Evolutionary conservation across 2,113 vertebrate species (phyloP).

Genomic region (Lasiurus borealis): DNA sequence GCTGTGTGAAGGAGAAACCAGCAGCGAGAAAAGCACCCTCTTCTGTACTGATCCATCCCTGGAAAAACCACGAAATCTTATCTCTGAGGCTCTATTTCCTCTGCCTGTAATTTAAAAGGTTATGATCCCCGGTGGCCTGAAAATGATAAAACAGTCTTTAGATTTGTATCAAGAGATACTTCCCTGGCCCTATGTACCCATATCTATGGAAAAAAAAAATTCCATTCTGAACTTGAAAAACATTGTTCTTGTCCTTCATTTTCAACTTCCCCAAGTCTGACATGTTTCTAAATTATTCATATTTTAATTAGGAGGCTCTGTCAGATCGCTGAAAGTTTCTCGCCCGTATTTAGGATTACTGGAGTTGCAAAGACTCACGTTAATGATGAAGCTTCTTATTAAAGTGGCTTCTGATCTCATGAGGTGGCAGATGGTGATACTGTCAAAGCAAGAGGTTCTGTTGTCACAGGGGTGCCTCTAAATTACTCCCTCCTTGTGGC

Average conservation of each 20-base stretch:
- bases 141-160: neutral
- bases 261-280: neutral
- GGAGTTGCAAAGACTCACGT: neutral
- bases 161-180: neutral
- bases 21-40: accelerated
- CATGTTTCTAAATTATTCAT: constrained; percentile 1
- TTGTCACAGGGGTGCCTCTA: neutral
- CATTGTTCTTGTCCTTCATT: neutral
- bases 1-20: neutral
- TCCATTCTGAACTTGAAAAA: neutral
- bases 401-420: neutral
- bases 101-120: neutral
- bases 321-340: neutral
- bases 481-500: neutral
- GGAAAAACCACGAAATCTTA: neutral
- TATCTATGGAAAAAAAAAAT: neutral
- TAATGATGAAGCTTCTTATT: neutral
- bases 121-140: neutral
- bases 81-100: neutral
- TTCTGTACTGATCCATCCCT: neutral
- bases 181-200: neutral
- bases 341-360: neutral
- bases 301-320: constrained; percentile 4
- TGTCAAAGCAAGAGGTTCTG: neutral
- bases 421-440: neutral